Evolutionary conservation across 1,140 invertebrate genomes (phyloP).

Genomic region (Drosophila kanapiae): DNA sequence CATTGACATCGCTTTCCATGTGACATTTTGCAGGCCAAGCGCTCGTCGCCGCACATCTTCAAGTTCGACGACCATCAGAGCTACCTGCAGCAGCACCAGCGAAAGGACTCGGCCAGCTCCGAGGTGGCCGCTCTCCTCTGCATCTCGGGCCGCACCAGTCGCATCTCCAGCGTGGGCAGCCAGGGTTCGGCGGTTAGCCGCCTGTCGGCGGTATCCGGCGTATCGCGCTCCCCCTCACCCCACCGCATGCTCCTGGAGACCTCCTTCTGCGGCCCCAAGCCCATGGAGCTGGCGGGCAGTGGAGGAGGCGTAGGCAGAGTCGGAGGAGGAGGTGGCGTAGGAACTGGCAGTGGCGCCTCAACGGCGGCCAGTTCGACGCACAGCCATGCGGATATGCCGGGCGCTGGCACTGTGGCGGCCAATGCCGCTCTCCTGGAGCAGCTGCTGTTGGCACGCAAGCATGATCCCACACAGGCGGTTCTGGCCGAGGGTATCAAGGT

Average conservation of each 20-base stretch:
- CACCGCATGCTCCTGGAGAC: conserved; percentile 95
- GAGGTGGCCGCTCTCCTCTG: conserved; percentile 89
- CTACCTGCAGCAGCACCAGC: conserved; percentile 87
- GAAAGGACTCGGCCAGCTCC: conserved; percentile 91
- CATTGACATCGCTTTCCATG: neutral
- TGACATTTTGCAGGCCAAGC: conserved; percentile 66
- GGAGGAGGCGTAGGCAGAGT: conserved; percentile 59
- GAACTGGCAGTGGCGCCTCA: conserved; percentile 49
- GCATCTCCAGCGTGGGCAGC: conserved; percentile 91
- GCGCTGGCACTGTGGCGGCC: conserved; percentile 49
- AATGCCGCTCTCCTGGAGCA: conserved; percentile 86
- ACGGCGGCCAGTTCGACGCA: conserved; percentile 62
- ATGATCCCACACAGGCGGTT: conserved; percentile 87
- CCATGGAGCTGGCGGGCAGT: conserved; percentile 86
- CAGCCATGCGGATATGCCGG: conserved; percentile 85
- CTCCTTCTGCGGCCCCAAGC: conserved; percentile 94
- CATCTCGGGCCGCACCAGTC: conserved; percentile 92
- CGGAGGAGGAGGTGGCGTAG: conserved; percentile 1
- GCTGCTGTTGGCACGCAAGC: conserved; percentile 87
- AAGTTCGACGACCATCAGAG: conserved; percentile 87
- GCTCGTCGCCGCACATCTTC: conserved; percentile 85
- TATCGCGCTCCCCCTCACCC: conserved; percentile 92
- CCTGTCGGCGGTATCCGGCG: conserved; percentile 90
- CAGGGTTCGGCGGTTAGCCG: conserved; percentile 89
- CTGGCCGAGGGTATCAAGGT: conserved; percentile 86